phyloP scores from a whole-genome alignment of 2,113 vertebrate genomes.

The Meriones unguiculatus region DNA sequence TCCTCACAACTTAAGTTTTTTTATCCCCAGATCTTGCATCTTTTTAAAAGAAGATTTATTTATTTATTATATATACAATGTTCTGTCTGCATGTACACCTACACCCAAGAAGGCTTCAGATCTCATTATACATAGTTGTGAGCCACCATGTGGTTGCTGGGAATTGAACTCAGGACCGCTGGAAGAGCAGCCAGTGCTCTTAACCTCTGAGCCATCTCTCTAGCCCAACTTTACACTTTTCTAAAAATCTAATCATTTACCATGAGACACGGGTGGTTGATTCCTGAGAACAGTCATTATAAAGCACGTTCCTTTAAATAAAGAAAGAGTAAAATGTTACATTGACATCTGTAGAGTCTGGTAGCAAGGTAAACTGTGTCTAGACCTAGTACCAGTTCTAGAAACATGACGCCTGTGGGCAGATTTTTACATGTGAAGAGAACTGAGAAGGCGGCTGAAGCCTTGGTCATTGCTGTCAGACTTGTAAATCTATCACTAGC shows the following conservation, averaged over 20 bases:
- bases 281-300: background rate
- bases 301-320: background rate
- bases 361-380: background rate
- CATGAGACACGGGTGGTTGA: background rate
- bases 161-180: no score
- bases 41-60: no score
- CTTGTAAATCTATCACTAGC: background rate
- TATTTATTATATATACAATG: no score
- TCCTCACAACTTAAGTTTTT: background rate
- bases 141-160: no score
- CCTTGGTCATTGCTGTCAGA: background rate
- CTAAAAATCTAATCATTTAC: background rate
- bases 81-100: no score
- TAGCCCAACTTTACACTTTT: background rate
- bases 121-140: no score
- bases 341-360: background rate
- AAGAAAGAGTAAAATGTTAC: background rate
- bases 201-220: no score
- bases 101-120: no score
- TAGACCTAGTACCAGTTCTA: background rate
- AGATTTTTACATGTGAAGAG: background rate
- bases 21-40: background rate
- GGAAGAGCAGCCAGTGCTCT: no score
- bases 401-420: background rate
- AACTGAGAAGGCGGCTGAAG: background rate